These are phyloP conservation scores for Oligia strigilis DNA, from an alignment of 2,888 invertebrate species.

Conservation along the genomic window DNA sequence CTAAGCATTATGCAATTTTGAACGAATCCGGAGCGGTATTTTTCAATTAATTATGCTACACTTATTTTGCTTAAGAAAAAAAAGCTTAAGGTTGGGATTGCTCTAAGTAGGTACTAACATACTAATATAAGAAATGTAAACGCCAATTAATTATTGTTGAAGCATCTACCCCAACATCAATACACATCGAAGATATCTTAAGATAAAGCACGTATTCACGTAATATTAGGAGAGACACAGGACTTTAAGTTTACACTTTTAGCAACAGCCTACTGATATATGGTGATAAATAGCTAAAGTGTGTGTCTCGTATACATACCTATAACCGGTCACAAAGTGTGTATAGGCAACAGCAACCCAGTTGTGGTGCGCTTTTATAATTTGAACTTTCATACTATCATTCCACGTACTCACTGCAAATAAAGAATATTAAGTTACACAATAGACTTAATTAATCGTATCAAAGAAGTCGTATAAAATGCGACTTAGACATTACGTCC, in stretches of 20 bases:
- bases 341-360: conserved; percentile 99
- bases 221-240: neutral
- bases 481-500: neutral
- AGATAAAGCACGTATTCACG: neutral
- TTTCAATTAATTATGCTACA: neutral
- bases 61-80: neutral
- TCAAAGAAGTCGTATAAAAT: conserved; percentile 35
- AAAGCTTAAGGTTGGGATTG: neutral
- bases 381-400: conserved; percentile 96
- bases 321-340: conserved; percentile 98
- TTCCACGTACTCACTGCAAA: conserved; percentile 93
- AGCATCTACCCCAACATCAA: neutral
- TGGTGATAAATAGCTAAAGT: neutral
- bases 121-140: neutral
- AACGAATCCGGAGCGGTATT: neutral
- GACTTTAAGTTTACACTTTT: neutral
- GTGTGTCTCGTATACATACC: conserved; percentile 86
- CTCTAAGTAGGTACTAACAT: too few species aligned
- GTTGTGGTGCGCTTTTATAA: conserved; percentile 99
- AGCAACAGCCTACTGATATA: neutral
- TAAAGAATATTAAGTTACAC: conserved; percentile 29
- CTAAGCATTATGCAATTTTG: neutral
- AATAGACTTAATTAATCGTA: conserved; percentile 5
- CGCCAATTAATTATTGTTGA: neutral
- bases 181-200: neutral